phyloP scores from a whole-genome alignment of 2,113 vertebrate species.

The Andinoacara biseriatus region DNA sequence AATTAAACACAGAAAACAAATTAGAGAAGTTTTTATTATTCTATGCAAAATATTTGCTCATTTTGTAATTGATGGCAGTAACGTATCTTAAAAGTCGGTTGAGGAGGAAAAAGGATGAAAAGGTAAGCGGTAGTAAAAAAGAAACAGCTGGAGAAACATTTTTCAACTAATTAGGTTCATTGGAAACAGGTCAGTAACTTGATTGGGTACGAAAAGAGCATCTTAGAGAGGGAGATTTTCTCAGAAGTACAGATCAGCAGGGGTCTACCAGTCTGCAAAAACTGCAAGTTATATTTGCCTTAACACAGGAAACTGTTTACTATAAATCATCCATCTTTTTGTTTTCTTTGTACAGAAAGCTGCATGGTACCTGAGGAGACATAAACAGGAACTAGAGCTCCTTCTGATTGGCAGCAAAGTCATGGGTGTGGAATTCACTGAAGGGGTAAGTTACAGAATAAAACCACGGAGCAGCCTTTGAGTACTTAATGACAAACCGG shows the following conservation, averaged over 20 bases:
- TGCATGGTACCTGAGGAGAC: slow-evolving; percentile 81
- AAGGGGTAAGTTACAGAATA: slow-evolving; percentile 81
- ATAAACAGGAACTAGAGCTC: slow-evolving; percentile 88
- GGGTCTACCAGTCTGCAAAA: background rate
- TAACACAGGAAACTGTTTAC: background rate
- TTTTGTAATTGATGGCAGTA: background rate
- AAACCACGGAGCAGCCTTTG: background rate
- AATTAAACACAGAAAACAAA: background rate
- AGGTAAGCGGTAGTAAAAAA: background rate
- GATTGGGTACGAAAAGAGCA: background rate
- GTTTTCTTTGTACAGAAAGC: slow-evolving; percentile 78
- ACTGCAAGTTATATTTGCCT: background rate
- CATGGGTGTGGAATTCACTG: slow-evolving; percentile 85
- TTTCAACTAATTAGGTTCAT: background rate
- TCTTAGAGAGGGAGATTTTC: background rate
- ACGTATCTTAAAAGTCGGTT: background rate
- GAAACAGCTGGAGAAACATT: background rate
- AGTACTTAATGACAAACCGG: background rate
- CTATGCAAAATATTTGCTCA: background rate
- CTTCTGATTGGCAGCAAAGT: slow-evolving; percentile 82
- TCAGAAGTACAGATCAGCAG: background rate
- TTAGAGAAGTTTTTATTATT: background rate
- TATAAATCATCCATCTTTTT: background rate
- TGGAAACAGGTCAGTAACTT: background rate
- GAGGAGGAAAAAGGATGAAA: background rate